Conservation (phyloP, 2,797 vertebrate genomes). For the Melanotaenia parkinsoni region DNA sequence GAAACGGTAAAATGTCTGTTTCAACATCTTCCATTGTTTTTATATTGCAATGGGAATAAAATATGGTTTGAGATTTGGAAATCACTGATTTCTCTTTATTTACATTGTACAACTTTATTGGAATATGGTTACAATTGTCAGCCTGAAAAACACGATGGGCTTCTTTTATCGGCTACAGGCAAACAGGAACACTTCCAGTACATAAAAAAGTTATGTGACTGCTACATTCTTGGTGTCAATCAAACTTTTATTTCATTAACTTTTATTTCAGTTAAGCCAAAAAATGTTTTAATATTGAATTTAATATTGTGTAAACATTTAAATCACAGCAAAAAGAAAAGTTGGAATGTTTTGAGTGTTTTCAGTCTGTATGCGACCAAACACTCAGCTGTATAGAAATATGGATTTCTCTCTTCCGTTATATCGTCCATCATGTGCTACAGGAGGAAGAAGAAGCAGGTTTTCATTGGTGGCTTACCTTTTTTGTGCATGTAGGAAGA, state of each 20-base stretch:
- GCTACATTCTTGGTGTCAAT: neutral
- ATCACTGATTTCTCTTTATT: too few relatives aligned
- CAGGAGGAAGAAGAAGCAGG: neutral
- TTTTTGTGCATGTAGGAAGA: neutral
- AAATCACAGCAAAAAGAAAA: neutral
- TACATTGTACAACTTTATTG: too few relatives aligned
- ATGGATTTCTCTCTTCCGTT: neutral
- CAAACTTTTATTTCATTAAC: neutral
- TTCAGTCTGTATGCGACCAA: neutral
- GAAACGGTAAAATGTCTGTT: too few relatives aligned
- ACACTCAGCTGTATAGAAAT: neutral
- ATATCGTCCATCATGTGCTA: neutral
- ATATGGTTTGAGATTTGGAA: too few relatives aligned
- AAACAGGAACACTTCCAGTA: too few relatives aligned
- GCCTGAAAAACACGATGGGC: too few relatives aligned
- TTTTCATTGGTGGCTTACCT: neutral
- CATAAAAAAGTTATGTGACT: too few relatives aligned
- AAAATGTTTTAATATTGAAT: neutral
- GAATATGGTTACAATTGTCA: too few relatives aligned
- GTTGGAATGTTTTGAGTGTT: conserved; percentile 12
- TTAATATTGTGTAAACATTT: too few relatives aligned
- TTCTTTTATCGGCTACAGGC: too few relatives aligned
- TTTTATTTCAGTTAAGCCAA: neutral
- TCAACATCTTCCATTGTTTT: too few relatives aligned
- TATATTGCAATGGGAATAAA: too few relatives aligned